These are phyloP conservation scores for Acropternis orthonyx DNA, from an alignment of 2,797 vertebrate genomes.

Conservation along the genomic window DNA sequence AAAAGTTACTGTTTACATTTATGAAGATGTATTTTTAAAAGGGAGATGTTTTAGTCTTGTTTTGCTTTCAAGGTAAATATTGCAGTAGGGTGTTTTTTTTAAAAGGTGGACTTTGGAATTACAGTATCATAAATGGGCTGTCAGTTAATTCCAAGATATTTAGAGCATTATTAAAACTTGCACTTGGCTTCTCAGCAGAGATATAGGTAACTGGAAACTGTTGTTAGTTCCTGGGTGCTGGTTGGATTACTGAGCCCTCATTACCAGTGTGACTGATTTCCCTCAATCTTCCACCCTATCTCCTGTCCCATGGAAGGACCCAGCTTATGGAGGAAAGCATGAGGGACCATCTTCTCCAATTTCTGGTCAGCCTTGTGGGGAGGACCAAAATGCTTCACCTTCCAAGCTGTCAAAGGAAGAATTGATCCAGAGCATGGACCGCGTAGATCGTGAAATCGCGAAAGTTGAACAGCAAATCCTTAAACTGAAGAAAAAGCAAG, in stretches of 20 bases:
- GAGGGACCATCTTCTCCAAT: constrained; percentile 86
- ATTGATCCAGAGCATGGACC: constrained; percentile 99
- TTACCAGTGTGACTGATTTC: neutral
- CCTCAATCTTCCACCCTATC: neutral
- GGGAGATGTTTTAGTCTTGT: neutral
- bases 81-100: neutral
- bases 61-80: neutral
- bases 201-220: neutral
- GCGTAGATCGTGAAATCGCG: constrained; percentile 95
- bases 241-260: neutral
- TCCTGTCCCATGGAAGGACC: constrained; percentile 79
- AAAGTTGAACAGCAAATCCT: constrained; percentile 99
- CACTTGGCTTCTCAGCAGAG: neutral
- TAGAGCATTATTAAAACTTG: neutral
- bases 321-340: constrained; percentile 83
- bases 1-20: neutral
- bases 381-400: constrained; percentile 93
- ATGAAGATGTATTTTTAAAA: neutral
- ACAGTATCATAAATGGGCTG: neutral
- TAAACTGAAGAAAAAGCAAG: constrained; percentile 98
- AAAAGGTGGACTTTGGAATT: neutral
- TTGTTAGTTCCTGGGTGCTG: neutral
- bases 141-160: neutral
- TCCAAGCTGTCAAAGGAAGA: constrained; percentile 99
- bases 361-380: constrained; percentile 83